Conservation (phyloP, 2,888 invertebrate genomes). For the Metopia argyrocephala region DNA sequence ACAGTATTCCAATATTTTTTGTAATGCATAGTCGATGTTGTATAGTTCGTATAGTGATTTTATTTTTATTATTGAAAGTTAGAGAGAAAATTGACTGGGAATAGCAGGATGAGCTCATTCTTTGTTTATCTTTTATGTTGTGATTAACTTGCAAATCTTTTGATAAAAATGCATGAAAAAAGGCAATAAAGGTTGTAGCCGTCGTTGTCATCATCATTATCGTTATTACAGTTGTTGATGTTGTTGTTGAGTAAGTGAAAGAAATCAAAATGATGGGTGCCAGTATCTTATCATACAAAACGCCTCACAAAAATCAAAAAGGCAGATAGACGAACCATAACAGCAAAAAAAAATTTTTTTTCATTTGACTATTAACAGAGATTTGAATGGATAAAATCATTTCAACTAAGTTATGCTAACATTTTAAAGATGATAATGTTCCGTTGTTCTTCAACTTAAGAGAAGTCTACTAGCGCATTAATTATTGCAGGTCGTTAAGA, state of each 20-base stretch:
- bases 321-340: constrained; percentile 66
- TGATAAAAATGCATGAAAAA: constrained; percentile 52
- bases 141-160: constrained; percentile 67
- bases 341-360: neutral
- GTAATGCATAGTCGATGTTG: constrained; percentile 12
- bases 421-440: too few relatives aligned
- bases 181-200: constrained; percentile 73
- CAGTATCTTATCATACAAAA: constrained; percentile 75
- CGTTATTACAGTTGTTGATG: constrained; percentile 68
- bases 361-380: constrained; percentile 5
- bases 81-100: neutral
- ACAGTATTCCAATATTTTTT: neutral
- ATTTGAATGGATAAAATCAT: constrained; percentile 14
- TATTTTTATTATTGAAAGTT: constrained; percentile 72
- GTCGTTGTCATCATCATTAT: constrained; percentile 10
- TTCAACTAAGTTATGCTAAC: too few relatives aligned
- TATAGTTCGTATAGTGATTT: constrained; percentile 18
- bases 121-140: constrained; percentile 77
- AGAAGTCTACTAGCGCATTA: too few relatives aligned
- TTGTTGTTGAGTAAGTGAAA: constrained; percentile 66
- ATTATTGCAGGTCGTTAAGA: too few relatives aligned
- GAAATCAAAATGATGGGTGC: constrained; percentile 71
- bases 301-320: constrained; percentile 77
- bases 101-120: constrained; percentile 28
- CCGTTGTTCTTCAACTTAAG: too few relatives aligned